A percentile compares a stretch with the other conserved stretches of the same genome.
phyloP scores from a whole-genome alignment of 2,113 vertebrate species.

The Silurus asotus region DNA sequence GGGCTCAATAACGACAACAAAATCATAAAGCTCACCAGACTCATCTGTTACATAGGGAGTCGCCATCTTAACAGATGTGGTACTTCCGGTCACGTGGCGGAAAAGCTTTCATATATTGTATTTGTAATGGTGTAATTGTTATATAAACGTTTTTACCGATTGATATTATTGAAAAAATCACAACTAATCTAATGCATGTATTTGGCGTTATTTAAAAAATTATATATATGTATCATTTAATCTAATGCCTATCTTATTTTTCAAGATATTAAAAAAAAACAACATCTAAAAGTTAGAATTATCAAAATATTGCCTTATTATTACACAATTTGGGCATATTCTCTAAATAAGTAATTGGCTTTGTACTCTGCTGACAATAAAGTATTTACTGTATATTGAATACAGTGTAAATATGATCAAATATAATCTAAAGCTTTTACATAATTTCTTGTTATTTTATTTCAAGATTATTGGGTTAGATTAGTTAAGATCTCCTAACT shows the following conservation, averaged over 20 bases:
- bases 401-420: neutral
- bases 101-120: neutral
- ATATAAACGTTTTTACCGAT: too few relatives aligned
- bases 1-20: neutral
- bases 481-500: neutral
- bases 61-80: conserved; percentile 85
- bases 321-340: neutral
- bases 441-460: neutral
- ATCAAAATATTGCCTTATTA: neutral
- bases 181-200: too few relatives aligned
- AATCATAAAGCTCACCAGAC: conserved; percentile 79
- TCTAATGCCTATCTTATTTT: too few relatives aligned
- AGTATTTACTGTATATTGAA: too few relatives aligned
- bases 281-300: too few relatives aligned
- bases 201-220: too few relatives aligned
- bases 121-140: too few relatives aligned
- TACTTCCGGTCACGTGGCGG: conserved; percentile 44
- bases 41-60: conserved; percentile 94
- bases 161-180: too few relatives aligned
- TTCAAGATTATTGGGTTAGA: neutral
- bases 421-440: neutral
- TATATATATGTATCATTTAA: too few relatives aligned
- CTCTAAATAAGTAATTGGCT: neutral
- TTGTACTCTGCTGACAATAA: too few relatives aligned
- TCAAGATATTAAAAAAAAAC: too few relatives aligned